Percentiles rank a stretch among this genome's conserved stretches.
Conservation (phyloP, 2,888 invertebrate species). For the Sphinx pinastri region DNA sequence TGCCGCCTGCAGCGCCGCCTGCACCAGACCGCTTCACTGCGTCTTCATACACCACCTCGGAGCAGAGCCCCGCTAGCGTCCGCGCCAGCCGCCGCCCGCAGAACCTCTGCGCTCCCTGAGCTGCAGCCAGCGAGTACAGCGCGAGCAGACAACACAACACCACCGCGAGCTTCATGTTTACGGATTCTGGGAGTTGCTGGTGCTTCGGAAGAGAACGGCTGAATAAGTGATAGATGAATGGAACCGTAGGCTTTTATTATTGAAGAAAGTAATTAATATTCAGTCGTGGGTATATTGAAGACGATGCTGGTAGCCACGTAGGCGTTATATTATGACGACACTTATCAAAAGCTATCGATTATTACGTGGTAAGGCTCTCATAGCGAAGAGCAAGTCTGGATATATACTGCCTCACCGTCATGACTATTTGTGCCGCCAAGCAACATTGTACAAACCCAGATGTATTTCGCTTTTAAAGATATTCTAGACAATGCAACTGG, state of each 20-base stretch:
- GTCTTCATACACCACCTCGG: slow-evolving; percentile 14
- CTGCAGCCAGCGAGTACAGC: not conserved
- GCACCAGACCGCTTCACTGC: slow-evolving; percentile 16
- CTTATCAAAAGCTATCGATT: too few species aligned
- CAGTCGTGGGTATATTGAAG: not conserved
- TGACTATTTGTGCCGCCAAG: too few species aligned
- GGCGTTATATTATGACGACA: too few species aligned
- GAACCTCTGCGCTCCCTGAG: slow-evolving; percentile 29
- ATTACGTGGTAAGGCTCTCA: too few species aligned
- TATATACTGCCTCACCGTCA: too few species aligned
- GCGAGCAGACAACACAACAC: not conserved
- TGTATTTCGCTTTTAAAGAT: too few species aligned
- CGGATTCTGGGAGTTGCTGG: not conserved
- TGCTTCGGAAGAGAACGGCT: not conserved
- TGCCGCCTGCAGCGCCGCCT: not conserved
- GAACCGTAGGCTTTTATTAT: not conserved
- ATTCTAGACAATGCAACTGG: too few species aligned
- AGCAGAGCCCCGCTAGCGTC: slow-evolving; percentile 34
- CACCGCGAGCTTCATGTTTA: not conserved
- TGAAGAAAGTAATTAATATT: slow-evolving; percentile 16
- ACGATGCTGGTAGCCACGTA: not conserved
- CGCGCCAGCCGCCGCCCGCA: slow-evolving; percentile 37
- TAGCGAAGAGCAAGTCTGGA: too few species aligned
- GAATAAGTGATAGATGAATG: not conserved
- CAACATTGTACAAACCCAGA: too few species aligned